Base-by-base conservation (phyloP, 2,888 invertebrate genomes). In the Cantharis lateralis region DNA sequence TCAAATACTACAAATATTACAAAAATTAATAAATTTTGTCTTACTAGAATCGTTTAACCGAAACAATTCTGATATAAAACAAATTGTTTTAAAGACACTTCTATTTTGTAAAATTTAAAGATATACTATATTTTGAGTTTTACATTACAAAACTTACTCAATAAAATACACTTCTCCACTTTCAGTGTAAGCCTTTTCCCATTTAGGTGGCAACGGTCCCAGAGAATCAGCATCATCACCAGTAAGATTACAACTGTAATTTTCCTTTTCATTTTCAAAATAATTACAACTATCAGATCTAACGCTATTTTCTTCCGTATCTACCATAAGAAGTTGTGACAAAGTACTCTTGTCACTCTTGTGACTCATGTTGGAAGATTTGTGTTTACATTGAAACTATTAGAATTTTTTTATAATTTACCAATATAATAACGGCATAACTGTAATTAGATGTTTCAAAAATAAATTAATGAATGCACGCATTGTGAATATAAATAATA, bases 161-260 rank as follows among this genome's bases (percentile, higher is more conserved):
- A 99, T 99, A 86, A 98, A 99, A 89, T 99, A 99, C 77, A 96
- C 94, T 90, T 98, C 98, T 83, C 98, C 98, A 78, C 96, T 95
- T 81, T 98, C 98, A 11, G 98, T 98, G 86, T 95, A 98, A 3
- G 98, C 98, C 87, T 98, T 96, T 88, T 99, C 98, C 99, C 99
- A 99, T 90, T 98, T 98, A 4, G 94, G 91, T 75, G 98, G 98
- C 81, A 99, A 89, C 1, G 98, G 96, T 15, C 98, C 98, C 74
- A 98, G 89, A 80, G 95, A 95, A 86, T 94, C 95, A 81, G 93
- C 92, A 81, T 93, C 92, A 78, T 93, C 93, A 84, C 91, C 91
- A 83, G 91, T 91, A 78, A 88, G 84, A 78, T 82, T 85, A 66
- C 85, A 84, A 80, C 83, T 86, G 77, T 85, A 86, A 81, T 84